Conservation (phyloP, 2,113 vertebrate species). For the Macaca nemestrina region DNA sequence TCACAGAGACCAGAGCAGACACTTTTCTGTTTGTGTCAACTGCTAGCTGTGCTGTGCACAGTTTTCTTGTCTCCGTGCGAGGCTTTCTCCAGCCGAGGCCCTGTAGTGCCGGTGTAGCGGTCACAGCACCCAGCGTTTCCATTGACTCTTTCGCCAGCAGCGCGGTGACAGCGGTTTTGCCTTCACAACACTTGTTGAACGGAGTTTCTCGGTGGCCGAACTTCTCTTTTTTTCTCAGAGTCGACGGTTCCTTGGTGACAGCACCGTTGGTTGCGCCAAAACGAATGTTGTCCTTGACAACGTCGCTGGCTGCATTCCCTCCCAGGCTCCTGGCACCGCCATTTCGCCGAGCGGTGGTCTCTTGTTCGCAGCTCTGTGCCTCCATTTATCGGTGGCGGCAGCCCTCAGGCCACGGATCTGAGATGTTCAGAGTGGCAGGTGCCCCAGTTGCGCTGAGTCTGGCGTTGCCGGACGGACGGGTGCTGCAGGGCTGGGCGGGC, state of each 20-base stretch:
- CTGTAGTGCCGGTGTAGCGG: rapidly evolving
- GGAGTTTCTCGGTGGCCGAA: neutral
- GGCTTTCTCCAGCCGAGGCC: neutral
- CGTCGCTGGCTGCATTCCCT: neutral
- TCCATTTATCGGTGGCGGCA: neutral
- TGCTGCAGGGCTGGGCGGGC: neutral
- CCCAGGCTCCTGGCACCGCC: neutral
- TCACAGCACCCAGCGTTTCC: neutral
- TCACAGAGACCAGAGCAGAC: neutral
- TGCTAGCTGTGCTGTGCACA: neutral
- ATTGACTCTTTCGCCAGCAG: neutral
- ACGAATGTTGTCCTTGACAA: neutral
- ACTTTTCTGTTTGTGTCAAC: neutral
- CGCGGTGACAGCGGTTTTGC: neutral
- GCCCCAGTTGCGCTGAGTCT: neutral
- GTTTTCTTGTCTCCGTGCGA: neutral
- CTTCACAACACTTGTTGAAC: neutral
- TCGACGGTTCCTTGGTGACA: neutral
- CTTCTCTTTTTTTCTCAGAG: neutral
- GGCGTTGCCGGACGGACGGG: neutral
- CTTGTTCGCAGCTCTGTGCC: neutral
- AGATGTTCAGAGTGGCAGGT: neutral
- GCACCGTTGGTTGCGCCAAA: neutral
- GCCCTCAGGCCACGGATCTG: too few species aligned
- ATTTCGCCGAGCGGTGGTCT: neutral